phyloP scores from a whole-genome alignment of 2,797 vertebrate genomes.

The Siniperca scherzeri region DNA sequence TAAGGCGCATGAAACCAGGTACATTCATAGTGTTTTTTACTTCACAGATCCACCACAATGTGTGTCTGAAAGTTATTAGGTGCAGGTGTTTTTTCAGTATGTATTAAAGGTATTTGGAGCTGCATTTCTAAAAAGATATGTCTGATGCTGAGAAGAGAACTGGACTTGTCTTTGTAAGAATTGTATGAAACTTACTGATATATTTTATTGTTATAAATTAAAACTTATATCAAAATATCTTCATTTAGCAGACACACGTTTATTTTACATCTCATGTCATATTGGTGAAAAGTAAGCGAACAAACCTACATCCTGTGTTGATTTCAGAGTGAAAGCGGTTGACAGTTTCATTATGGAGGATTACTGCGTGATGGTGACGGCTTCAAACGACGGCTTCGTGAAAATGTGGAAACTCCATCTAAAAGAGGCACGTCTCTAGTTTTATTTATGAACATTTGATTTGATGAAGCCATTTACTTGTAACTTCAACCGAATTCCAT shows the following conservation, averaged over 20 bases:
- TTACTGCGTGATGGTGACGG: slow-evolving; percentile 90
- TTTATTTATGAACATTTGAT: not conserved
- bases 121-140: not conserved
- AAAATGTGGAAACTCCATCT: slow-evolving; percentile 93
- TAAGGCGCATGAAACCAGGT: slow-evolving; percentile 97
- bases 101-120: not conserved
- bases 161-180: not conserved
- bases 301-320: not conserved
- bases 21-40: slow-evolving; percentile 10
- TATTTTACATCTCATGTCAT: not conserved
- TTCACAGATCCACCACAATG: not conserved
- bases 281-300: not conserved
- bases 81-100: not conserved
- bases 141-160: not conserved
- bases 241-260: not conserved
- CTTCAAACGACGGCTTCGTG: slow-evolving; percentile 96
- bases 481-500: not conserved
- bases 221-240: not conserved
- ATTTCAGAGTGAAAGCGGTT: slow-evolving; percentile 92
- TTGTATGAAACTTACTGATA: not conserved
- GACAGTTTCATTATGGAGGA: slow-evolving; percentile 88
- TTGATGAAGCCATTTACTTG: not conserved
- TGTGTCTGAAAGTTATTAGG: not conserved
- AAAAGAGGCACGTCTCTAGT: slow-evolving; percentile 83
- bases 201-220: not conserved